Evolutionary conservation across 2,113 vertebrate genomes (phyloP), one percentile per base, ranked within the genome.

Genomic region (Xenopus tropicalis): DNA sequence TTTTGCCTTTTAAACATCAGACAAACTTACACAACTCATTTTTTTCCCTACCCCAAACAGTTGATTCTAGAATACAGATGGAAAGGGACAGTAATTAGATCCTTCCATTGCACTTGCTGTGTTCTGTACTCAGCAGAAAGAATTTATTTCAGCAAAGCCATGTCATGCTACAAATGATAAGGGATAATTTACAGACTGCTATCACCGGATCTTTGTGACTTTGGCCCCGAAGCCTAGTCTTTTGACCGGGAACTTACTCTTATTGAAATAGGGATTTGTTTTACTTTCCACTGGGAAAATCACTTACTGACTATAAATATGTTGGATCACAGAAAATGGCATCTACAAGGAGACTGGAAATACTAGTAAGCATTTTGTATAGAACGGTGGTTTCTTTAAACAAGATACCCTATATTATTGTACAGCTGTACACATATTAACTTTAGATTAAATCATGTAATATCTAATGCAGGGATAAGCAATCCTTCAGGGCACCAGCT

Each of bases 181-280:
- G 58, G 73, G 29, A 76, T 76, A 42, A 75, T 61, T 68, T 69
- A 69, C 62, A 54, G 24, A 51, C 25, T 44, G 16, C 46, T 74
- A 74, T 74, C 72, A 69, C 20, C 37, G 20, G 65, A 67, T 75
- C 66, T 63, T 20, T 44, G 58, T 69, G 43, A 69, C 25, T 62
- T 21, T 76, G 24, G 66, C 57, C 66, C 25, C 3, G 7, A 25
- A 69, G 58, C 58, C 66, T 75, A 62, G 66, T 54, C 66, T 69
- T 57, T 74, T 75, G 66, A 76, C 66, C 66, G 63, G 19, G 19
- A 44, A 48, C 25, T 69, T 11, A 56, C 58, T 56, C 8, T 20
- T 23, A 69, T 76, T 76, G 58, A 69, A 69, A 69, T 62, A 63
- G 20, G 66, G 44, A 69, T 76, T 69, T 76, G 66, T 63, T 69